A percentile compares a stretch with the other conserved stretches of the same genome.
phyloP scores from a whole-genome alignment of 2,113 vertebrate genomes.

The Panthera uncia region DNA sequence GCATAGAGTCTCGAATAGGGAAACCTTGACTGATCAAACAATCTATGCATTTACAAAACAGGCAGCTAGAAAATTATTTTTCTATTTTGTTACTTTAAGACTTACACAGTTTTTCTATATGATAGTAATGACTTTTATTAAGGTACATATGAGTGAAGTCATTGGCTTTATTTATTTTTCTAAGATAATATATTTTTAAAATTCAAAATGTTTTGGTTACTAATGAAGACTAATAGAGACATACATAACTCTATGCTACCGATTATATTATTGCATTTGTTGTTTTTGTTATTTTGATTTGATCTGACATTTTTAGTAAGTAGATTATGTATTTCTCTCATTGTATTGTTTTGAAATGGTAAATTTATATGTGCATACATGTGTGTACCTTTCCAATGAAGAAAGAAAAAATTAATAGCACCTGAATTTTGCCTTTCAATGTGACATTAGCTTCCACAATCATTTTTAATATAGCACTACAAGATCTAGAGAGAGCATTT shows the following conservation, averaged over 20 bases:
- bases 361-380: background rate
- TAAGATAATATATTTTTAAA: background rate
- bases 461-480: background rate
- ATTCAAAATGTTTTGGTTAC: background rate
- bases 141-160: background rate
- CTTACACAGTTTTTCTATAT: background rate
- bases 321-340: background rate
- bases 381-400: background rate
- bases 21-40: background rate
- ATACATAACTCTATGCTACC: background rate
- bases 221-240: background rate
- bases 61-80: background rate
- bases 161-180: background rate
- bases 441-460: background rate
- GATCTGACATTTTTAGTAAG: background rate
- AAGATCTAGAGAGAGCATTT: background rate
- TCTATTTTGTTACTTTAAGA: background rate
- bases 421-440: background rate
- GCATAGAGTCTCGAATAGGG: background rate
- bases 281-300: background rate
- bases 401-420: background rate
- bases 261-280: background rate
- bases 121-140: background rate
- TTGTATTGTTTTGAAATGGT: background rate
- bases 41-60: background rate